A percentile compares a stretch with the other conserved stretches of the same genome.
Evolutionary conservation across 1,140 invertebrate species (phyloP).

Genomic region (Branchinecta lindahli): DNA sequence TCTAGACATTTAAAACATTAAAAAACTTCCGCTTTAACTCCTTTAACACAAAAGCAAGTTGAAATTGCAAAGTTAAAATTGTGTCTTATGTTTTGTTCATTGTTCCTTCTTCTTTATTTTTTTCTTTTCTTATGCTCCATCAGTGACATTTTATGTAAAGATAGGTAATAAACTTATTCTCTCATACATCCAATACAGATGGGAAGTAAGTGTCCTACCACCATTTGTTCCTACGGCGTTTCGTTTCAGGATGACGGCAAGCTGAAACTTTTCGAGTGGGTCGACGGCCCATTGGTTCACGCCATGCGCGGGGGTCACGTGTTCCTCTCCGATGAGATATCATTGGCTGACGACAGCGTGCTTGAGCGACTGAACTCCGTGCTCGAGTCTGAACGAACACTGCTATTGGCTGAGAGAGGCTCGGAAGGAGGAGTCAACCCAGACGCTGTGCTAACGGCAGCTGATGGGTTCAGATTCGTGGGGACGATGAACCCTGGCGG

Average conservation of each 20-base stretch:
- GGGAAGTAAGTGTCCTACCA: too few relatives aligned
- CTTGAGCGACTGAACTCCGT: slow-evolving; percentile 93
- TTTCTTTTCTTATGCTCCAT: too few relatives aligned
- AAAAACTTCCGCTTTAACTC: too few relatives aligned
- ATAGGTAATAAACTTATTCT: too few relatives aligned
- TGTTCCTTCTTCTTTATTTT: slow-evolving; percentile 2
- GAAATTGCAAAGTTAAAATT: too few relatives aligned
- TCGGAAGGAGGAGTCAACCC: slow-evolving; percentile 32
- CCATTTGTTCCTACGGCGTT: neutral
- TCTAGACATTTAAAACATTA: too few relatives aligned
- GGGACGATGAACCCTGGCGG: slow-evolving; percentile 99
- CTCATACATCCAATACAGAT: too few relatives aligned
- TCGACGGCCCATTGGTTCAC: slow-evolving; percentile 82
- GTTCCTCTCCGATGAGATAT: slow-evolving; percentile 97
- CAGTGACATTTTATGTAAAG: too few relatives aligned
- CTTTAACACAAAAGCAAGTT: too few relatives aligned
- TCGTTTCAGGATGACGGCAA: neutral
- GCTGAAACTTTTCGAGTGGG: slow-evolving; percentile 82
- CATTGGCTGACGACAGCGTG: slow-evolving; percentile 95
- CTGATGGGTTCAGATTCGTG: slow-evolving; percentile 69
- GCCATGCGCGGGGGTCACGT: slow-evolving; percentile 75
- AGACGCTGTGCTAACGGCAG: slow-evolving; percentile 47
- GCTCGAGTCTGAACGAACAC: slow-evolving; percentile 69
- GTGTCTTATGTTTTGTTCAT: slow-evolving; percentile 11
- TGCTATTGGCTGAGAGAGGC: slow-evolving; percentile 81